Evolutionary conservation across 2,888 invertebrate genomes (phyloP), one percentile per base, ranked within the genome.

Genomic region (Hecatera dysodea): DNA sequence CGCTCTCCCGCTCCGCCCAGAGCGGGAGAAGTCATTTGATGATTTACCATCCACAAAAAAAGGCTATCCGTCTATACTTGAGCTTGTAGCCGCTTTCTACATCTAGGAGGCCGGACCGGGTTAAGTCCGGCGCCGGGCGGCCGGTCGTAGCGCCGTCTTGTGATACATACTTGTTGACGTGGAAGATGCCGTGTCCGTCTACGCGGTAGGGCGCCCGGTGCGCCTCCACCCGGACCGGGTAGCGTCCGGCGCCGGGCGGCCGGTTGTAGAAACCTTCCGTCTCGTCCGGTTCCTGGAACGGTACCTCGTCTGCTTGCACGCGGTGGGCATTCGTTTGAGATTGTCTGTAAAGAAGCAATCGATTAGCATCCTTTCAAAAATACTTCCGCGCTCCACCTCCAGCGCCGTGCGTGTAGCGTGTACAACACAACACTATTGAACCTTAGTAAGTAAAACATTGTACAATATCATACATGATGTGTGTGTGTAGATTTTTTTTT

Each of bases 221-320:
- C 1, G 82, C 68, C 63, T 92, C 88, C 24, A 90, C 89, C 1
- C 87, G 85, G 29, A 94, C 93, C 17, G 91, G 93, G 84, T 88
- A 94, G 42, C 92, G 88, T 2, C 93, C 93, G 11, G 83, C 80
- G 29, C 90, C 91, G 3, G 86, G 86, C 5, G 92, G 91, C 9
- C 91, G 88, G 89, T 93, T 94, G 91, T 95, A 94, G 89, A 95
- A 95, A 7, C 94, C 95, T 24, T 87, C 88, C 0, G 94, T 93
- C 62, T 93, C 90, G 2, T 83, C 72, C 0, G 95, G 90, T 76
- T 90, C 86, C 55, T 83, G 77, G 85, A 93, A 93, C 15, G 91
- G 90, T 3, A 82, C 80, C 56, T 93, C 93, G 68, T 94, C 93
- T 0, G 89, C 81, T 24, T 91, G 90, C 12, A 84, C 78, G 8